A percentile compares a stretch with the other conserved stretches of the same genome.
phyloP scores from a whole-genome alignment of 2,888 invertebrate species.

The Gymnosoma rotundatum region DNA sequence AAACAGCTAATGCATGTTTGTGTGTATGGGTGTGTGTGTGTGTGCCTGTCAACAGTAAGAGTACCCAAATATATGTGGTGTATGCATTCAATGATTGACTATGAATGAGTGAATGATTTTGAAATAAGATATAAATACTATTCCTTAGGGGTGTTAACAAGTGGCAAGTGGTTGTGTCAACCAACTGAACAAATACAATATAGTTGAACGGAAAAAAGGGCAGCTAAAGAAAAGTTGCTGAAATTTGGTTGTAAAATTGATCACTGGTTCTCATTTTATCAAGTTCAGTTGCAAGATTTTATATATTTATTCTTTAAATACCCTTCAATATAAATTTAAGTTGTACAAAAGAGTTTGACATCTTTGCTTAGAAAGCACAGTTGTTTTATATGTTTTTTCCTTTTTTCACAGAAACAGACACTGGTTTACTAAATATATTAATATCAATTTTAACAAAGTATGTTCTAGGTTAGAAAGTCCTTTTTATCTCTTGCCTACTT shows the following conservation, averaged over 20 bases:
- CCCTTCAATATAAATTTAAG: background rate
- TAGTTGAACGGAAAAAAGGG: slow-evolving; percentile 18
- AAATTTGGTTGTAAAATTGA: slow-evolving; percentile 58
- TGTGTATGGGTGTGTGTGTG: no score
- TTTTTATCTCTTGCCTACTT: no score
- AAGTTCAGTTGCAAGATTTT: slow-evolving; percentile 54
- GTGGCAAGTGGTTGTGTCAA: slow-evolving; percentile 66
- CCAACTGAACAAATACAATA: slow-evolving; percentile 34
- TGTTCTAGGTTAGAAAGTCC: no score
- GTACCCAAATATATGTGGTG: slow-evolving; percentile 8
- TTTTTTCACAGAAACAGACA: no score
- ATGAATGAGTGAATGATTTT: slow-evolving; percentile 54
- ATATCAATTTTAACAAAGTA: no score
- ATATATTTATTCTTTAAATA: slow-evolving; percentile 10
- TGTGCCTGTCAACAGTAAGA: slow-evolving; percentile 6
- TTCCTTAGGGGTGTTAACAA: slow-evolving; percentile 68
- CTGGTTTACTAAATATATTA: no score
- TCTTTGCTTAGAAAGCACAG: no score
- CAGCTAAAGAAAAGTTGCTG: slow-evolving; percentile 54
- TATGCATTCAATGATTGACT: slow-evolving; percentile 50
- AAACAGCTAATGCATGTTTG: background rate
- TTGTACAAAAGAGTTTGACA: background rate
- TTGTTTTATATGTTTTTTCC: no score
- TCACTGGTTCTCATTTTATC: slow-evolving; percentile 30
- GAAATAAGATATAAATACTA: slow-evolving; percentile 50